Evolutionary conservation across 2,113 vertebrate species (phyloP).

Genomic region (Rana temporaria): DNA sequence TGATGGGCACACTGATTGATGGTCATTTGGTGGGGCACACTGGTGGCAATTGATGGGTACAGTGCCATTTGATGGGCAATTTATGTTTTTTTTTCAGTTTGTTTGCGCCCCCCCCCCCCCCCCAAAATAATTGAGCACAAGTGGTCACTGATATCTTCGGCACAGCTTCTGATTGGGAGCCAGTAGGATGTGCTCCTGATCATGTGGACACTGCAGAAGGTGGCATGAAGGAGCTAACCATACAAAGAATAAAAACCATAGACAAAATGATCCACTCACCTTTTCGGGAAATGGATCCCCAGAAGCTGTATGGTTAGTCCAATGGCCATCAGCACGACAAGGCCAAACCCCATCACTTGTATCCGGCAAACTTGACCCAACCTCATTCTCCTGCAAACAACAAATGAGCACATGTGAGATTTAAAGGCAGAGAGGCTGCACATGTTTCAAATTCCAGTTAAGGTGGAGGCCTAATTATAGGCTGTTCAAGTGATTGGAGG

Average conservation of each 20-base stretch:
- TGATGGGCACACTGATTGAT: too few relatives aligned
- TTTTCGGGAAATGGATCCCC: slow-evolving; percentile 38
- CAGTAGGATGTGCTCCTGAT: too few relatives aligned
- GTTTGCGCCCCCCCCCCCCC: too few relatives aligned
- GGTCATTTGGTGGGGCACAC: too few relatives aligned
- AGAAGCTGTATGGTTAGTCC: slow-evolving; percentile 48
- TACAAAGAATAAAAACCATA: not conserved
- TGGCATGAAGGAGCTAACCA: not conserved
- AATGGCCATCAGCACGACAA: slow-evolving; percentile 23
- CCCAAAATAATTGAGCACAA: too few relatives aligned
- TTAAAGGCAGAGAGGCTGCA: not conserved
- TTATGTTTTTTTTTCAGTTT: too few relatives aligned
- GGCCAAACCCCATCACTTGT: slow-evolving; percentile 20
- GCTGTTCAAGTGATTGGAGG: not conserved
- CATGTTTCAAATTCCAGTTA: too few relatives aligned
- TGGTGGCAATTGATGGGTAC: too few relatives aligned
- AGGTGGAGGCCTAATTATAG: not conserved
- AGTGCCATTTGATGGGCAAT: too few relatives aligned
- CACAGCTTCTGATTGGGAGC: too few relatives aligned
- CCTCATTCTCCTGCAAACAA: slow-evolving; percentile 41
- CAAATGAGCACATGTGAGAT: not conserved
- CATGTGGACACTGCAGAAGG: too few relatives aligned
- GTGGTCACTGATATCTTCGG: too few relatives aligned
- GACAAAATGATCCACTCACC: slow-evolving; percentile 1
- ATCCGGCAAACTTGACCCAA: slow-evolving; percentile 23